Conservation (phyloP, 2,797 vertebrate genomes). For the Phalanger gymnotis region DNA sequence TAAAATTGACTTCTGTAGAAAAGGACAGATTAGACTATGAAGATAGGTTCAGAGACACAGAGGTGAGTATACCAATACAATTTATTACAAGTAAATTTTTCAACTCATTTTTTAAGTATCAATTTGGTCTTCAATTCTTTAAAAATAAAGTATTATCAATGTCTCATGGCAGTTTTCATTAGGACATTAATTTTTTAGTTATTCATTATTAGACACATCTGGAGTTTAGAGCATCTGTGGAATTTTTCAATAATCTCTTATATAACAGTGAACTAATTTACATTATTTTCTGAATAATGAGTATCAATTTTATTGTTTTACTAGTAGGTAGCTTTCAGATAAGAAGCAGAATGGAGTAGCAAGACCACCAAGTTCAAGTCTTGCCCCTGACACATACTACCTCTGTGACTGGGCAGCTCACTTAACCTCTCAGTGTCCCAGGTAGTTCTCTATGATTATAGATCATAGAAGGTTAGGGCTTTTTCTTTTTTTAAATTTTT, state of each 20-base stretch:
- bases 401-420: too few relatives aligned
- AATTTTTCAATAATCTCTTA: background rate
- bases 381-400: background rate
- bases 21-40: conserved; percentile 93
- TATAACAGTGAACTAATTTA: background rate
- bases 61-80: conserved; percentile 84
- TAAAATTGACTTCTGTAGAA: conserved; percentile 92
- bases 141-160: conserved; percentile 27
- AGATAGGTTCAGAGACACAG: conserved; percentile 92
- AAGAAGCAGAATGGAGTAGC: background rate
- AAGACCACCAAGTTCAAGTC: background rate
- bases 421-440: too few relatives aligned
- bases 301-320: conserved; percentile 20
- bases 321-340: conserved; percentile 15
- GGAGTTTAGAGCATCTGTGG: conserved; percentile 8
- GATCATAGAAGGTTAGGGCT: background rate
- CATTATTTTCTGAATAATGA: conserved; percentile 44
- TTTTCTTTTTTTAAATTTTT: background rate
- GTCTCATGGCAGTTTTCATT: conserved; percentile 32
- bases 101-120: background rate
- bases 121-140: background rate
- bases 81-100: background rate
- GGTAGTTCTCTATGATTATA: background rate
- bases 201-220: conserved; percentile 11
- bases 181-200: conserved; percentile 24